Conservation (phyloP, 2,797 vertebrate genomes). For the Gallinago nigripennis region DNA sequence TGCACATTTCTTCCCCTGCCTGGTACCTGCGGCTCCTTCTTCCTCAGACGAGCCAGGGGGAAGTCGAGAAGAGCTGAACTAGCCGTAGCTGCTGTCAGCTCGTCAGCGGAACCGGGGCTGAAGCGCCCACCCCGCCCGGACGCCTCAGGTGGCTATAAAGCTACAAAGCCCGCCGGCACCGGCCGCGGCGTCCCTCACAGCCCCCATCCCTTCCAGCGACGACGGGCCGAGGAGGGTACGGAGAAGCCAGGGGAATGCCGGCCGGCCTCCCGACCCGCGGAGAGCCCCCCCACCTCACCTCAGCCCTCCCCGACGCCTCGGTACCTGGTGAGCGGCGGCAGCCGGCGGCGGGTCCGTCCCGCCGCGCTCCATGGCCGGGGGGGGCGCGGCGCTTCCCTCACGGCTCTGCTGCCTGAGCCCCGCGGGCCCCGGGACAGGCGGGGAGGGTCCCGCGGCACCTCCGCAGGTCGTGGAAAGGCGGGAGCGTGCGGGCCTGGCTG, state of each 20-base stretch:
- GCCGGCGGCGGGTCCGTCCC: not conserved
- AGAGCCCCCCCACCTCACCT: not conserved
- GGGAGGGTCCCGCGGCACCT: not conserved
- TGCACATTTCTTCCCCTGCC: too few species aligned
- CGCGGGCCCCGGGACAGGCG: too few species aligned
- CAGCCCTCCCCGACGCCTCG: not conserved
- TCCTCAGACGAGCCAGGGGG: not conserved
- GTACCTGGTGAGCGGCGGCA: not conserved
- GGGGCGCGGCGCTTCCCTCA: not conserved
- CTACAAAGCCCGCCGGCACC: not conserved
- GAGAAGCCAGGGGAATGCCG: not conserved
- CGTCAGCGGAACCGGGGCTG: not conserved
- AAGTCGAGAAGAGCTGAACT: not conserved
- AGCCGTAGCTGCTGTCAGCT: accelerated
- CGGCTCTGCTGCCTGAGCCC: not conserved
- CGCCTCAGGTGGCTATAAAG: not conserved
- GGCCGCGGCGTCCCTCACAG: too few species aligned
- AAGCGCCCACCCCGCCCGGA: not conserved
- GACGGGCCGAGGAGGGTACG: too few species aligned
- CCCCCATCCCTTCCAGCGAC: accelerated
- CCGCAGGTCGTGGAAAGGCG: too few species aligned
- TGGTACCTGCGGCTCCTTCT: not conserved
- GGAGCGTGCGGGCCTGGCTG: accelerated
- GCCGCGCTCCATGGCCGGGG: not conserved
- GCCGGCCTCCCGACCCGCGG: not conserved